Percentiles rank a stretch among this genome's conserved stretches.
phyloP scores from a whole-genome alignment of 2,113 vertebrate genomes.

The Corydoras sp. region DNA sequence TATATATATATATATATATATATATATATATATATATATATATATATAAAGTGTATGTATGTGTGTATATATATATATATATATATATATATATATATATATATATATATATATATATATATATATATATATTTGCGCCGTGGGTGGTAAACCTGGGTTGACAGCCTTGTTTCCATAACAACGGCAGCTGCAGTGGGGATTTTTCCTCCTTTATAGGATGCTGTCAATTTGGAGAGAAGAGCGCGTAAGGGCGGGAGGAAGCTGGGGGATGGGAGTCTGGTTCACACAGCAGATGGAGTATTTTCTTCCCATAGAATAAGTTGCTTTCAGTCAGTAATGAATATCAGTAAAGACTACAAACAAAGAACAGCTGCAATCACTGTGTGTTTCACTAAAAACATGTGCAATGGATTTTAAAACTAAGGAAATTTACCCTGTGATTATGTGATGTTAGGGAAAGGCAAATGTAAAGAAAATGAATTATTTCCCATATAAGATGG shows the following conservation, averaged over 20 bases:
- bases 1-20: too few relatives aligned
- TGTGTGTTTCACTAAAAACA: too few relatives aligned
- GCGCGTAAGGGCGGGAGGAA: conserved; percentile 2
- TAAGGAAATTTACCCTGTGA: too few relatives aligned
- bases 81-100: too few relatives aligned
- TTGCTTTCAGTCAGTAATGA: conserved; percentile 8
- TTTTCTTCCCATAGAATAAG: conserved; percentile 41
- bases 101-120: too few relatives aligned
- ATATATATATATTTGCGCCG: background rate
- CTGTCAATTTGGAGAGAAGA: conserved; percentile 23
- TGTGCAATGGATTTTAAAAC: too few relatives aligned
- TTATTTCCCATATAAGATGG: too few relatives aligned
- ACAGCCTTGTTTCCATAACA: conserved; percentile 46
- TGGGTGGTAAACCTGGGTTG: conserved; percentile 27
- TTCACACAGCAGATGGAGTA: conserved; percentile 42
- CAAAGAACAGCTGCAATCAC: conserved; percentile 13
- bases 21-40: background rate
- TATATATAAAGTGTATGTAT: too few relatives aligned
- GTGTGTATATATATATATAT: too few relatives aligned
- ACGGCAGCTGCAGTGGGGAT: conserved; percentile 43
- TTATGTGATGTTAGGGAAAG: too few relatives aligned
- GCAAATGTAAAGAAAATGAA: too few relatives aligned
- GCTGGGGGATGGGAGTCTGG: conserved; percentile 4
- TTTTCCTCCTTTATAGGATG: conserved; percentile 25
- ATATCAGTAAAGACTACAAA: conserved; percentile 22